Conservation (phyloP, 1,140 invertebrate genomes). For the Anoplolepis gracilipes region DNA sequence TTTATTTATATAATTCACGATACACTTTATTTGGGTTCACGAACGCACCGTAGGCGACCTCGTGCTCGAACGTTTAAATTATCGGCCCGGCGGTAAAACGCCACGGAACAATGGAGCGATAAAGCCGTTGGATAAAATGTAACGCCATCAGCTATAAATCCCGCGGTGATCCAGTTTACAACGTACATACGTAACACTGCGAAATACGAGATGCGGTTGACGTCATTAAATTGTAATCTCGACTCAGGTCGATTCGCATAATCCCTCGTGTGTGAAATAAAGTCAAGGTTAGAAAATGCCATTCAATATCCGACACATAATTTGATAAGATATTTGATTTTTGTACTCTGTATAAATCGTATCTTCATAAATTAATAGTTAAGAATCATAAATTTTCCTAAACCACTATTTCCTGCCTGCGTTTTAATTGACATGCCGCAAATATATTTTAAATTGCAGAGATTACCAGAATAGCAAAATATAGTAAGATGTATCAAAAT, state of each 20-base stretch:
- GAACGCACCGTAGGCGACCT: constrained; percentile 47
- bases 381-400: neutral
- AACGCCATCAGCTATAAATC: constrained; percentile 65
- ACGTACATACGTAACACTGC: constrained; percentile 48
- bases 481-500: neutral
- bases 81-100: constrained; percentile 68
- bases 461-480: neutral
- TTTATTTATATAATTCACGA: neutral
- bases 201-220: constrained; percentile 41
- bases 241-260: constrained; percentile 53
- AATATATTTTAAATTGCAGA: neutral
- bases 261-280: neutral
- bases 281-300: neutral
- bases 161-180: constrained; percentile 73
- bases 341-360: neutral
- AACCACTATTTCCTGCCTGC: neutral
- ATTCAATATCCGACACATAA: neutral
- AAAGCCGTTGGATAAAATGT: constrained; percentile 72
- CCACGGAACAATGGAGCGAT: constrained; percentile 74
- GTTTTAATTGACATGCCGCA: neutral
- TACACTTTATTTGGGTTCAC: neutral
- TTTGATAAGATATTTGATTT: neutral
- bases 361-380: neutral
- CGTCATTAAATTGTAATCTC: constrained; percentile 67
- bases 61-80: constrained; percentile 66